These are phyloP conservation scores for Melanargia galathea DNA, from an alignment of 2,888 invertebrate genomes.

Conservation along the genomic window DNA sequence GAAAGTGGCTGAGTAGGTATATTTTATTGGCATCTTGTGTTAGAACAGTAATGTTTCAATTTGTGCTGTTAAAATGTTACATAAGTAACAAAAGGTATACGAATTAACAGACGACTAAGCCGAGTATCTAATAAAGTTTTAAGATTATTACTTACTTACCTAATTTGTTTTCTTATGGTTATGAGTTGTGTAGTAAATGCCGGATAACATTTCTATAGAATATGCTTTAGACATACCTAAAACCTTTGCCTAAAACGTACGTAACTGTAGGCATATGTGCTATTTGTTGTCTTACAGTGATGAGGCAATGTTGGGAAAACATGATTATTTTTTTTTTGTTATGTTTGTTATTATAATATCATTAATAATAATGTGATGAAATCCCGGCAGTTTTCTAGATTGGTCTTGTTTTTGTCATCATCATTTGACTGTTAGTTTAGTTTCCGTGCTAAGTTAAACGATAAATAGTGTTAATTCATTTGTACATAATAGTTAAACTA, in stretches of 20 bases:
- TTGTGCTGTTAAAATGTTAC: neutral
- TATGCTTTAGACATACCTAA: neutral
- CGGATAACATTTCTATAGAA: slow-evolving; percentile 2
- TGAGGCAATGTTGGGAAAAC: neutral
- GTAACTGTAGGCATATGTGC: no score
- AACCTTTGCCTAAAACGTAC: no score
- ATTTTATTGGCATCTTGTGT: neutral
- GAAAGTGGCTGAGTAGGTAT: neutral
- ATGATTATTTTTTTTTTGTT: neutral
- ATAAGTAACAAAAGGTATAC: neutral
- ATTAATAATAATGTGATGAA: slow-evolving; percentile 5
- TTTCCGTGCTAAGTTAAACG: neutral
- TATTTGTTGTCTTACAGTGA: neutral
- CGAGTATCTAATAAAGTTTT: slow-evolving; percentile 4
- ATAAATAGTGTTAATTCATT: neutral
- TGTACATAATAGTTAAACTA: no score
- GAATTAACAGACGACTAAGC: slow-evolving; percentile 11
- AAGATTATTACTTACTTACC: neutral
- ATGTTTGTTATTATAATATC: neutral
- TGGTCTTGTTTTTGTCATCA: slow-evolving; percentile 2
- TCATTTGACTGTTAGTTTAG: neutral
- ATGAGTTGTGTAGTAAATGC: neutral
- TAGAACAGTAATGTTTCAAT: neutral
- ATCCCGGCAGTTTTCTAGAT: slow-evolving; percentile 7
- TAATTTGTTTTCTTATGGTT: neutral